These are phyloP conservation scores for Protodeltote pygarga DNA, from an alignment of 2,888 invertebrate genomes.

Conservation along the genomic window DNA sequence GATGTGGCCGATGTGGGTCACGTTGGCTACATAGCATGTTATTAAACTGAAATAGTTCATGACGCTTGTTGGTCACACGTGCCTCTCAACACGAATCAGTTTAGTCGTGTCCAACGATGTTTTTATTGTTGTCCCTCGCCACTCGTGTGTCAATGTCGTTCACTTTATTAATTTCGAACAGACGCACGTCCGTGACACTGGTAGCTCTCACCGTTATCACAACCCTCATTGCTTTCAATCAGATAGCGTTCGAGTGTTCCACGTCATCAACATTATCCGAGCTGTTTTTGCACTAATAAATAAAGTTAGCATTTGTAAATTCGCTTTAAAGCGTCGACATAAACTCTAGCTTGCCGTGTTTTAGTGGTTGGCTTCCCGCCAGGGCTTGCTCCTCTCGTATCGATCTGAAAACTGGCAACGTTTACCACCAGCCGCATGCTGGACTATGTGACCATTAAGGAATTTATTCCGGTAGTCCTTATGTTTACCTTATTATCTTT, in stretches of 20 bases:
- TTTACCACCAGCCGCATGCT: slow-evolving; percentile 31
- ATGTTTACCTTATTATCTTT: slow-evolving; percentile 51
- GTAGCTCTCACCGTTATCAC: slow-evolving; percentile 54
- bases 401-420: slow-evolving; percentile 62
- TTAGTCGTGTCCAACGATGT: slow-evolving; percentile 42
- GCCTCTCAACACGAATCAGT: slow-evolving; percentile 38
- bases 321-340: slow-evolving; percentile 58
- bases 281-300: slow-evolving; percentile 57
- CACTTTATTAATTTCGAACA: slow-evolving; percentile 54
- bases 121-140: slow-evolving; percentile 52
- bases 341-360: slow-evolving; percentile 63
- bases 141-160: slow-evolving; percentile 57
- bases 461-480: slow-evolving; percentile 51
- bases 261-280: slow-evolving; percentile 50
- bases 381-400: slow-evolving; percentile 61
- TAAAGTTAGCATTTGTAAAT: slow-evolving; percentile 54
- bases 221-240: slow-evolving; percentile 50
- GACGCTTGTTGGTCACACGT: slow-evolving; percentile 46
- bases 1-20: no score
- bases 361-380: slow-evolving; percentile 76
- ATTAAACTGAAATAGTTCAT: slow-evolving; percentile 55
- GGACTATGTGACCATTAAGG: slow-evolving; percentile 56
- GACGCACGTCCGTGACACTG: slow-evolving; percentile 61
- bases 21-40: slow-evolving; percentile 43
- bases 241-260: slow-evolving; percentile 50